A percentile compares a stretch with the other conserved stretches of the same genome.
These are phyloP conservation scores for Pangasius sanitwongsei DNA, from an alignment of 2,797 vertebrate genomes.

Conservation along the genomic window DNA sequence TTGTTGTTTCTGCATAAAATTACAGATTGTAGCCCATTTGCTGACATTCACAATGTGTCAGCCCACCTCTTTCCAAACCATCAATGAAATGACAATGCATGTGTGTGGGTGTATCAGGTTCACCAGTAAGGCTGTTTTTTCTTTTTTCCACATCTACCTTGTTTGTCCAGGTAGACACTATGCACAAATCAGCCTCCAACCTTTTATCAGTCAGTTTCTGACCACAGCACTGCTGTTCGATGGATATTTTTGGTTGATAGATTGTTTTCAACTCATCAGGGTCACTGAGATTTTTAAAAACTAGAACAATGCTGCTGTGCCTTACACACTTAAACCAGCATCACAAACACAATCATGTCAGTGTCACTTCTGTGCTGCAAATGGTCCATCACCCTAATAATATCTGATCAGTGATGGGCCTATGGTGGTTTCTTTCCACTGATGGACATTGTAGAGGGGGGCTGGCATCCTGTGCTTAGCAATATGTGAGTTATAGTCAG, in stretches of 20 bases:
- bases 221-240: background rate
- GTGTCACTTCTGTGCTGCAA: background rate
- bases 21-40: background rate
- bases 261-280: background rate
- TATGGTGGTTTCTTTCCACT: background rate
- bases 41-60: background rate
- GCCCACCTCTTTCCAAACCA: background rate
- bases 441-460: background rate
- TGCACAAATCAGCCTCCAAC: background rate
- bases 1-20: background rate
- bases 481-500: background rate
- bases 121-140: background rate
- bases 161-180: background rate
- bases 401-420: background rate
- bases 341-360: background rate
- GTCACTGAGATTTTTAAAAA: background rate
- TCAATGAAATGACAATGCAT: background rate
- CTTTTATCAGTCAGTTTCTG: background rate
- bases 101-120: background rate
- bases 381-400: background rate
- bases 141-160: background rate
- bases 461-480: no score
- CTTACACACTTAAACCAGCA: background rate
- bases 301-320: background rate
- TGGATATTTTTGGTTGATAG: background rate